Evolutionary conservation across 2,888 invertebrate species (phyloP).

Genomic region (Lingula anatina): DNA sequence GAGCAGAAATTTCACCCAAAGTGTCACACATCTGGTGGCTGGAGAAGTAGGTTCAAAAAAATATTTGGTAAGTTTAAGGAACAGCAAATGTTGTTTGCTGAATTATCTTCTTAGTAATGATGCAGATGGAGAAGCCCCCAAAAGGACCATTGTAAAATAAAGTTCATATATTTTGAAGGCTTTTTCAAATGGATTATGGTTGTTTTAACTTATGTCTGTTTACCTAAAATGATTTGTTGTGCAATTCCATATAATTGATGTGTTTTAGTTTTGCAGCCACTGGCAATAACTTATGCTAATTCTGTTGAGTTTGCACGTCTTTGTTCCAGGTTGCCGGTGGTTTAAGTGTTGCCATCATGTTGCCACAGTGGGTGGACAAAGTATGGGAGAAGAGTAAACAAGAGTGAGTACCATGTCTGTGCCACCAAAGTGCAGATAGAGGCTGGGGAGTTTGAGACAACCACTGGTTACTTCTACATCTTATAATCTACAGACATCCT

Average conservation of each 20-base stretch:
- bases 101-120: not conserved
- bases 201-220: too few species aligned
- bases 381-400: constrained; percentile 72
- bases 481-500: not conserved
- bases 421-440: too few species aligned
- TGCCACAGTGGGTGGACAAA: constrained; percentile 70
- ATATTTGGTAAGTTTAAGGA: constrained; percentile 43
- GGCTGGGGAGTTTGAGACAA: not conserved
- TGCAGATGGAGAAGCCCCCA: not conserved
- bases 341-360: constrained; percentile 68
- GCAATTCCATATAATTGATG: too few species aligned
- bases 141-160: not conserved
- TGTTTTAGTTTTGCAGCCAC: too few species aligned
- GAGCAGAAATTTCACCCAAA: constrained; percentile 42
- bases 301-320: too few species aligned
- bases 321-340: constrained; percentile 68
- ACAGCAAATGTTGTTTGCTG: not conserved
- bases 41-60: constrained; percentile 54
- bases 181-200: too few species aligned
- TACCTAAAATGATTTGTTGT: too few species aligned
- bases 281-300: too few species aligned
- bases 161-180: too few species aligned
- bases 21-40: constrained; percentile 77
- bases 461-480: not conserved
- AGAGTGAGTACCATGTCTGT: constrained; percentile 54